Base-by-base conservation (phyloP, 2,888 invertebrate species). In the Copidosoma aretas region DNA sequence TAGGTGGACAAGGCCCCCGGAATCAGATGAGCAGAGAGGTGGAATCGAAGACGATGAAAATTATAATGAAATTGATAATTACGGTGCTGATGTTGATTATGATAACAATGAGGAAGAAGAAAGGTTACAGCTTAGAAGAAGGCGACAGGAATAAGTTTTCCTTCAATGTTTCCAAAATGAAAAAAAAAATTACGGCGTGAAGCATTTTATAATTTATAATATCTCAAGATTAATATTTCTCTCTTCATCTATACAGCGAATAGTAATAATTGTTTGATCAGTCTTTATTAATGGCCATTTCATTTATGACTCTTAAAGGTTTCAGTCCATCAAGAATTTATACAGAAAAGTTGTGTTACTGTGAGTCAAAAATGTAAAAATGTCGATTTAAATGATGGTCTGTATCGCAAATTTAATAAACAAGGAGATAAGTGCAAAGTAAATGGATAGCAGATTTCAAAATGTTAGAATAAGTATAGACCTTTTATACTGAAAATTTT, bases 1-100 rank as follows among this genome's bases (percentile, higher is more conserved):
- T 51, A 81, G 81, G 46, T 84, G 84, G 84, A 82, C 84, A 17
- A 80, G 84, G 62, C 80, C 79, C 49, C 83, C 84, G 0, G 82
- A 82, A 65, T 77, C 80, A 25, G 79, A 78, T 0, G 80, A 80
- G 62, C 73, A 71, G 41, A 77, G 77, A 3, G 77, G 77, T 60
- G 78, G 78, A 15, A 77, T 79, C 53, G 79, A 78, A 49, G 77
- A 78, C 10, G 78, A 77, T 21, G 77, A 78, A 15, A 77, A 74
- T 19, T 78, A 78, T 12, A 73, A 72, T 53, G 63, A 65, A 61
- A 71, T 66, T 17, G 57, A 70, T 60, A 53, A 64, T 46, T n/a
- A 69, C 15, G 43, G 57, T 22, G 39, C 19, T 14, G 52, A 32
- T 32, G 32, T 32, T 5, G 32, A 32, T 32, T 5, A 57, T 46